Conservation (phyloP, 2,797 vertebrate genomes). For the Silurus aristotelis region DNA sequence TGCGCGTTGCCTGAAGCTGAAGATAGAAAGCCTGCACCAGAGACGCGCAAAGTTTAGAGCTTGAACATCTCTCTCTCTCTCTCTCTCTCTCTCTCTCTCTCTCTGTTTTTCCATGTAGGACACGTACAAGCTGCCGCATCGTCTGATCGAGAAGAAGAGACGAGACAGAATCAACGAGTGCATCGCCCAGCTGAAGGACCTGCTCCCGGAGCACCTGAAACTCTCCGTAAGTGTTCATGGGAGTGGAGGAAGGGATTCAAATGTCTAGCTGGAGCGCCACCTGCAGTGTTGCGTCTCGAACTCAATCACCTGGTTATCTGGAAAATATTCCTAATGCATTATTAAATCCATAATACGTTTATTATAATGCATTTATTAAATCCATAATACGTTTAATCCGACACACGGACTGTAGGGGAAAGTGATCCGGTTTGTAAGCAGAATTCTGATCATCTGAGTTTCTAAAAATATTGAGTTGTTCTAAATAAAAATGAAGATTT, state of each 20-base stretch:
- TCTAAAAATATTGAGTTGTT: background rate
- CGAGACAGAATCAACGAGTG: slow-evolving; percentile 97
- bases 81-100: slow-evolving; percentile 1
- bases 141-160: slow-evolving; percentile 96
- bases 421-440: no score
- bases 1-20: background rate
- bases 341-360: background rate
- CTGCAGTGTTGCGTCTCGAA: slow-evolving; percentile 19
- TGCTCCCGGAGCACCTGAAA: slow-evolving; percentile 96
- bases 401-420: no score
- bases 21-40: background rate
- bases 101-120: slow-evolving; percentile 75
- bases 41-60: background rate
- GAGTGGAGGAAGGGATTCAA: background rate
- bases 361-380: no score
- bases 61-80: slow-evolving; percentile 3
- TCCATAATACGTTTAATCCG: no score
- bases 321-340: background rate
- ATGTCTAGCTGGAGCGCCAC: slow-evolving; percentile 54
- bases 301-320: background rate
- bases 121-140: slow-evolving; percentile 94
- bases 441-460: no score
- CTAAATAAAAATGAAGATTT: background rate
- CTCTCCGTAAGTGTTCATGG: slow-evolving; percentile 84
- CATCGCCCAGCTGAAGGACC: slow-evolving; percentile 95